phyloP scores from a whole-genome alignment of 1,140 invertebrate species.

The Trichonephila clavipes region DNA sequence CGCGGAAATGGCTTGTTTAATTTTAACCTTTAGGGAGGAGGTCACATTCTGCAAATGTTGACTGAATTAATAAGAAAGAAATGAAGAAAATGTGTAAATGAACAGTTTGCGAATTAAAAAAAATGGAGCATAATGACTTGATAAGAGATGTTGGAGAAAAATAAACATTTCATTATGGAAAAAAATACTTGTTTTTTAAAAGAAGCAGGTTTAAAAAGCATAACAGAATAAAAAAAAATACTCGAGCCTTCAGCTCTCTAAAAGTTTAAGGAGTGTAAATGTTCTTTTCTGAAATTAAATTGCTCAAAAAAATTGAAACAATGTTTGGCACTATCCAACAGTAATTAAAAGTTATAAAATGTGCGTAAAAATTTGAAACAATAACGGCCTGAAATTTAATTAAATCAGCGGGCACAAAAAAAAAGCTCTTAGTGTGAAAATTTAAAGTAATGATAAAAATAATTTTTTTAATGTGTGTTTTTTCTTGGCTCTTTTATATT shows the following conservation, averaged over 20 bases:
- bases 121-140: conserved; percentile 12
- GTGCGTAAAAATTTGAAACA: conserved; percentile 12
- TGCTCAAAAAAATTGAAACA: not conserved
- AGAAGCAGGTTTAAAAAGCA: not conserved
- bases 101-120: not conserved
- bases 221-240: not conserved
- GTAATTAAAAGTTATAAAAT: conserved; percentile 38
- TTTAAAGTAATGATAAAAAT: not conserved
- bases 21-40: conserved; percentile 27
- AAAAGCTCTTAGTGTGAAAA: not conserved
- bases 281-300: conserved; percentile 16
- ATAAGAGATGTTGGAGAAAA: conserved; percentile 32
- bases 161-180: conserved; percentile 23
- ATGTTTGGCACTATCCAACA: not conserved
- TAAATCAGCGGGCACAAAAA: not conserved
- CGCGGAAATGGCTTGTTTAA: not conserved
- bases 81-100: not conserved
- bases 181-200: not conserved
- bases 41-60: not conserved
- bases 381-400: conserved; percentile 16
- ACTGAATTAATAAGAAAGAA: conserved; percentile 9
- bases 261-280: not conserved
- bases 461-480: not conserved
- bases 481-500: not conserved
- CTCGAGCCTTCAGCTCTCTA: not conserved